Base-by-base conservation (phyloP, 2,888 invertebrate genomes). In the Apodemia mormo region DNA sequence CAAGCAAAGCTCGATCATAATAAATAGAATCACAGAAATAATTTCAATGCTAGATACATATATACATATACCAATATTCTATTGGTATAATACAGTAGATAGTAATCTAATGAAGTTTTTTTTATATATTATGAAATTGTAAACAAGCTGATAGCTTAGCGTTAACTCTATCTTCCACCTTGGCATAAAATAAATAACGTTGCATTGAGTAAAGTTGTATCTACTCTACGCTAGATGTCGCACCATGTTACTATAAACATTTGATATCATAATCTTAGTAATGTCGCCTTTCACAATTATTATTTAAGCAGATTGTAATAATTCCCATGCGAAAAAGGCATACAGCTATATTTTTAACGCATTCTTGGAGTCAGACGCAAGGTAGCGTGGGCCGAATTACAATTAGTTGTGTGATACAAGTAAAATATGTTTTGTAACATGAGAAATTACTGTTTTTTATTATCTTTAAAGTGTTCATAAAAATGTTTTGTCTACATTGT, bases 261-360 rank as follows among this genome's bases (percentile, higher is more conserved):
- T 77, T 81, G 81, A 84, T 78, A 80, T 85, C 84, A 83, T 78
- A 79, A 77, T 76, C 71, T 71, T 70, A 74, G 73, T 76, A 74
- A 76, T 73, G 73, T 74, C 78, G 75, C 80, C 78, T 80, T 81
- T 80, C 78, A 78, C 83, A 82, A 85, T 84, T 82, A 85, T 84
- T 82, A 85, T 84, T 85, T 82, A 83, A 81, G 78, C 75, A 75
- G 79, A 81, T 79, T 76, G 79, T 83, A 84, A 83, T 84, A 85
- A 85, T 84, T 83, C 82, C 81, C 83, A 79, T 84, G 85, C 83
- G 82, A 87, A 88, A 85, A 86, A 85, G 81, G 81, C 79, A 76
- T 83, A 82, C 79, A 80, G 81, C 81, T 79, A 85, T 85, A 87
- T 85, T 85, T 86, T 88, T 85, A 84, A 86, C 84, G 86, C 85